Base-by-base conservation (phyloP, 2,888 invertebrate species). In the Sthenelais limicola region DNA sequence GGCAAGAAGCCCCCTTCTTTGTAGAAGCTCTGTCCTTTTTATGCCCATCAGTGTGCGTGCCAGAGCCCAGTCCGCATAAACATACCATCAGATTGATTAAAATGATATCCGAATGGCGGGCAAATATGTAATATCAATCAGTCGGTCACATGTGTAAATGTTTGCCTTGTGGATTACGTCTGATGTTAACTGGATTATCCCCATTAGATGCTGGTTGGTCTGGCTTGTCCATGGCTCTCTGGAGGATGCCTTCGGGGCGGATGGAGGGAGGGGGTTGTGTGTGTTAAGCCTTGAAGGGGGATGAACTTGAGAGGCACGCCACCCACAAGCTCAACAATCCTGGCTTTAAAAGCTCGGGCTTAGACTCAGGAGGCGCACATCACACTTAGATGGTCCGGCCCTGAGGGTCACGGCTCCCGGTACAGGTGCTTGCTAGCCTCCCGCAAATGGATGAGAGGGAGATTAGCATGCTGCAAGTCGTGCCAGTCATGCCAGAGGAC, bases 121-220 rank as follows among this genome's bases (percentile, higher is more conserved):
- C 68, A 68, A 68, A 68, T 68, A 68, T 68, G 68, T 51, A 48
- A 68, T 68, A 68, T 51, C 68, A 68, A 68, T 48, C 68, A 51
- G 33, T 35, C 51, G 30, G 30, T 32, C 56, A 51, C 70, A 70
- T 54, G 52, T 38, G 51, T 51, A 51, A 70, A 52, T 70, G 70
- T 70, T 70, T 70, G 70, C 56, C 21, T 18, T 38, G 43, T 33
- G 54, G 33, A 52, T 70, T 52, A 54, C 35, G 56, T 35, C 52
- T 70, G 56, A 70, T 70, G 54, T 54, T 70, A 70, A 70, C 43
- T 70, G 70, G 43, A 70, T 70, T 70, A 70, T 43, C 51, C 43
- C 56, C 35, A 52, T 70, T 52, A 69, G 30, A 33, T 52, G 30
- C 26, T 56, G 30, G 56, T 30, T 56, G 26, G 26, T 26, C 24